phyloP scores from a whole-genome alignment of 2,113 vertebrate species.

The Lonchura striata region DNA sequence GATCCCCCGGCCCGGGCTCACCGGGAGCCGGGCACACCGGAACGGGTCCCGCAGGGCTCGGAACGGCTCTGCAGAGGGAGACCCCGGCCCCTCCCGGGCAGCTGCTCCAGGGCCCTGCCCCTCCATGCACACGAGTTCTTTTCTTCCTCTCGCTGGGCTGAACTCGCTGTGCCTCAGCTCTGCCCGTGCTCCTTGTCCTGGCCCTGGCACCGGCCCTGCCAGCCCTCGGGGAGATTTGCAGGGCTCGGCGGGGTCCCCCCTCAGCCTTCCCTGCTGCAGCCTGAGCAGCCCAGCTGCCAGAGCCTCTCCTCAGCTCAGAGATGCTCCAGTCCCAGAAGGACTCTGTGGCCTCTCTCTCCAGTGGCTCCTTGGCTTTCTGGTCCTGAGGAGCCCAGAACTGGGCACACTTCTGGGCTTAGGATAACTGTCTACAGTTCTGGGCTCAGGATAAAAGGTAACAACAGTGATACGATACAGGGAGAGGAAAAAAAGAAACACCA shows the following conservation, averaged over 20 bases:
- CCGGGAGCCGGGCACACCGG: not conserved
- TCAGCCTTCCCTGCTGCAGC: not conserved
- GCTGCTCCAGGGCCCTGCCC: not conserved
- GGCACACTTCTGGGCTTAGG: not conserved
- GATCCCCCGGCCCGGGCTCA: fast-evolving
- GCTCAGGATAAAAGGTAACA: not conserved
- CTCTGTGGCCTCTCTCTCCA: not conserved
- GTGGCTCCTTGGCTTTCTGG: not conserved
- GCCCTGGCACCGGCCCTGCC: not conserved
- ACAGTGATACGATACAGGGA: not conserved
- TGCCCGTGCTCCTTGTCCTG: not conserved
- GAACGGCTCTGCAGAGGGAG: not conserved
- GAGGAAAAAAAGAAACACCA: not conserved
- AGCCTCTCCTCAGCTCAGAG: not conserved
- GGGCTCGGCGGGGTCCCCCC: not conserved
- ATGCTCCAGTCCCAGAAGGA: not conserved
- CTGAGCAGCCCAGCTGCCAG: not conserved
- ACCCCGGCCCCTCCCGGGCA: not conserved
- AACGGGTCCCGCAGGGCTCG: not conserved
- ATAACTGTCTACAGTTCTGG: not conserved
- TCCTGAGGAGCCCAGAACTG: not conserved
- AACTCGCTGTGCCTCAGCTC: not conserved
- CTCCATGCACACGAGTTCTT: not conserved
- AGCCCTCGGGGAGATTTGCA: not conserved
- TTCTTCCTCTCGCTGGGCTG: not conserved